Evolutionary conservation across 2,888 invertebrate species (phyloP).

Genomic region (Noctua comes): DNA sequence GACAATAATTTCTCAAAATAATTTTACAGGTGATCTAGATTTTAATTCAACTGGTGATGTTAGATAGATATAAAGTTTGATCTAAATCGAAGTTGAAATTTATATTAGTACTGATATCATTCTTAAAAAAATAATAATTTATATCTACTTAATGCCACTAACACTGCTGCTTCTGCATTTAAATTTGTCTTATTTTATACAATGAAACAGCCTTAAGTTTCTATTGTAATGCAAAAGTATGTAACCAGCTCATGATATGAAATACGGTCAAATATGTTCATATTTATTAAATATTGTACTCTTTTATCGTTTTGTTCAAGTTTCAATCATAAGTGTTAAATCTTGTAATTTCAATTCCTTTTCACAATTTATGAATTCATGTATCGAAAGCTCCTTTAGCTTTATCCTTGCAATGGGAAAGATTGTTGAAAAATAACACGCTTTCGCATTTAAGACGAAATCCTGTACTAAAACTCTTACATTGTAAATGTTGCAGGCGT

Average conservation of each 20-base stretch:
- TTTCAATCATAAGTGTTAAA: slow-evolving; percentile 16
- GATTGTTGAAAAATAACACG: slow-evolving; percentile 3
- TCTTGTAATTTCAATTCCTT: slow-evolving; percentile 15
- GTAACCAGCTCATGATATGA: slow-evolving; percentile 5
- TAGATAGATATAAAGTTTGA: slow-evolving; percentile 34
- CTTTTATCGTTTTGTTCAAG: slow-evolving; percentile 12
- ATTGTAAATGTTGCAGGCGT: slow-evolving; percentile 26
- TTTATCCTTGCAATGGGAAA: background rate
- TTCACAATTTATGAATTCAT: slow-evolving; percentile 15
- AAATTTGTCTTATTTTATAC: slow-evolving; percentile 3
- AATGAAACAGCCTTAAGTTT: background rate
- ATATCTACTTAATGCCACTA: slow-evolving; percentile 33
- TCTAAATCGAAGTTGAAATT: slow-evolving; percentile 16
- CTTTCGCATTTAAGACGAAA: slow-evolving; percentile 9
- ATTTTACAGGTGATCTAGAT: slow-evolving; percentile 44
- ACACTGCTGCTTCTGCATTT: slow-evolving; percentile 51
- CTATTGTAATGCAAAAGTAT: slow-evolving; percentile 23
- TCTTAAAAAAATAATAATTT: slow-evolving; percentile 19
- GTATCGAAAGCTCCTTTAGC: background rate
- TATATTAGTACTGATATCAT: slow-evolving; percentile 20
- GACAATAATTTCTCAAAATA: slow-evolving; percentile 61
- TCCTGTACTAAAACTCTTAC: background rate
- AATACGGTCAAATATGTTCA: slow-evolving; percentile 16
- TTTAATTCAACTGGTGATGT: slow-evolving; percentile 23
- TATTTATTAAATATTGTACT: slow-evolving; percentile 21